Evolutionary conservation across 1,140 invertebrate species (phyloP).

Genomic region (Habropoda laboriosa): DNA sequence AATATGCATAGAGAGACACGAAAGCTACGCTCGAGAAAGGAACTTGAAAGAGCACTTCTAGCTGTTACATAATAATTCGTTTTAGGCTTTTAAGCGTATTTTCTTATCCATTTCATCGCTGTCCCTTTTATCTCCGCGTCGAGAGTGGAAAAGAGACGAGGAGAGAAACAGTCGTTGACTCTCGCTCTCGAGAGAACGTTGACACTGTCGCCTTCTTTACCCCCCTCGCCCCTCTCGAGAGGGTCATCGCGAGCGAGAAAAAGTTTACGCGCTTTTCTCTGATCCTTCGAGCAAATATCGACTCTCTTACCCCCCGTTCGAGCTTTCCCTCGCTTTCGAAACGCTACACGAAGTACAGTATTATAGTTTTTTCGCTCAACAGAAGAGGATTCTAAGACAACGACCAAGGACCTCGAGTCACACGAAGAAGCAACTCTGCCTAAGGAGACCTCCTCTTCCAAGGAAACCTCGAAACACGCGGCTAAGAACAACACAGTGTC

Average conservation of each 20-base stretch:
- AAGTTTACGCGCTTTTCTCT: conserved; percentile 8
- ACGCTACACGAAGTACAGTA: background rate
- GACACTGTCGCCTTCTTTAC: conserved; percentile 32
- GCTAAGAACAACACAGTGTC: conserved; percentile 5
- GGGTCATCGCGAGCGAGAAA: conserved; percentile 15
- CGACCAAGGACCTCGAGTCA: conserved; percentile 80
- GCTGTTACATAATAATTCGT: conserved; percentile 23
- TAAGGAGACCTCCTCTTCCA: conserved; percentile 53
- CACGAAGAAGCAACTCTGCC: conserved; percentile 78
- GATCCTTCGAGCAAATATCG: background rate
- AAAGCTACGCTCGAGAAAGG: background rate
- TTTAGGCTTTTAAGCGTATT: conserved; percentile 22
- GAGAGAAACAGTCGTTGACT: conserved; percentile 36
- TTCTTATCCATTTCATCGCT: conserved; percentile 36
- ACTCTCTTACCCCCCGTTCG: background rate
- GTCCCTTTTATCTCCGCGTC: background rate
- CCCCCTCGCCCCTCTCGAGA: too few species aligned
- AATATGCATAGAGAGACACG: background rate
- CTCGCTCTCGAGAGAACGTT: conserved; percentile 45
- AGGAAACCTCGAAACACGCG: conserved; percentile 10
- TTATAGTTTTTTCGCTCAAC: conserved; percentile 36
- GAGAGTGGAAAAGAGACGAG: background rate
- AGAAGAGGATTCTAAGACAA: conserved; percentile 82
- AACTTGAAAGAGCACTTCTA: background rate
- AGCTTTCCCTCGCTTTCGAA: too few species aligned